Conservation (phyloP, 2,797 vertebrate species). For the Smutsia temminckii region DNA sequence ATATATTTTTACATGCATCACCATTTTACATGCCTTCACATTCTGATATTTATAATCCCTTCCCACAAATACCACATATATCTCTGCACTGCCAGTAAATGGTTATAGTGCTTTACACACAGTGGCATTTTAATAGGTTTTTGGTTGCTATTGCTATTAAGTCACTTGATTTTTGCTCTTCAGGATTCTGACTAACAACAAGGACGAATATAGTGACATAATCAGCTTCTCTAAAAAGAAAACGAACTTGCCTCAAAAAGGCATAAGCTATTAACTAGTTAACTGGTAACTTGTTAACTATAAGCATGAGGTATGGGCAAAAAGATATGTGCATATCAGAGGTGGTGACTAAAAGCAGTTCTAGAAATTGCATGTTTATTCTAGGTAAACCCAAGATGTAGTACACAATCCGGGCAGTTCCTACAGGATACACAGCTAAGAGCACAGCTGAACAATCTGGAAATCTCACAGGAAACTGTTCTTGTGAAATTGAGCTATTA, state of each 20-base stretch:
- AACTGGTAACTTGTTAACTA: neutral
- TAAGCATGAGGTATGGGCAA: neutral
- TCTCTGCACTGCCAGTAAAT: neutral
- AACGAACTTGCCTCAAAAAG: neutral
- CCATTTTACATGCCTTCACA: neutral
- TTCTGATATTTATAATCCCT: constrained; percentile 10
- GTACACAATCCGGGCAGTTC: neutral
- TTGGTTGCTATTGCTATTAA: neutral
- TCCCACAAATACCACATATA: neutral
- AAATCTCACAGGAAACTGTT: constrained; percentile 48
- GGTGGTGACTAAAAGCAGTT: neutral
- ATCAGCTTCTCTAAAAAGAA: constrained; percentile 8
- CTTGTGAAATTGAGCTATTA: constrained; percentile 28
- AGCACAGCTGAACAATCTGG: neutral
- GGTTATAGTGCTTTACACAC: neutral
- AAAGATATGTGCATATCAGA: neutral
- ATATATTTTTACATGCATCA: neutral
- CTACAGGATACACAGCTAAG: neutral
- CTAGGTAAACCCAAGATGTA: constrained; percentile 31
- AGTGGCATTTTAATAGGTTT: neutral
- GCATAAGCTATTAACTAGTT: neutral
- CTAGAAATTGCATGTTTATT: neutral
- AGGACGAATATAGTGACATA: neutral
- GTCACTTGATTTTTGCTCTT: constrained; percentile 31
- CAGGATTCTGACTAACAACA: neutral